phyloP scores from a whole-genome alignment of 2,113 vertebrate genomes.

The Hypanus sabinus region DNA sequence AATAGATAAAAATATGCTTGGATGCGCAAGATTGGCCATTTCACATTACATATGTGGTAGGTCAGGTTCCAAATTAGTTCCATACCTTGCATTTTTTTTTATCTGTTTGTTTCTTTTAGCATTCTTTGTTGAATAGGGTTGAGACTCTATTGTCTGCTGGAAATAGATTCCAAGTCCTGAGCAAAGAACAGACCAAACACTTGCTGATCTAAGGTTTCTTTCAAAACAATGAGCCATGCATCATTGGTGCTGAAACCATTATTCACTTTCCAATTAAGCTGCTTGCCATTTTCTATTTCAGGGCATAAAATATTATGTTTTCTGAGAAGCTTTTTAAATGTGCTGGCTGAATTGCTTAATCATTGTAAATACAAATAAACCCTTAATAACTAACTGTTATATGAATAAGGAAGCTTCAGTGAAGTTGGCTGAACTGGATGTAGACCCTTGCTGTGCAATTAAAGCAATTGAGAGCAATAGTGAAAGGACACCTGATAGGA shows the following conservation, averaged over 20 bases:
- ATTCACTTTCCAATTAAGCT: slow-evolving; percentile 2
- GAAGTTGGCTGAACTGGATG: neutral
- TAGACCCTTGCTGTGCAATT: neutral
- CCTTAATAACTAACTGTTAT: too few species aligned
- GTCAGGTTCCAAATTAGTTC: neutral
- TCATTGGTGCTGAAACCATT: neutral
- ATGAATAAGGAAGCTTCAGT: neutral
- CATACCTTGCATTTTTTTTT: slow-evolving; percentile 33
- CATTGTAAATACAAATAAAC: slow-evolving; percentile 1
- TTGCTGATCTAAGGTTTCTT: slow-evolving; percentile 23
- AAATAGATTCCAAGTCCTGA: slow-evolving; percentile 28
- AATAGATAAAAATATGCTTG: neutral
- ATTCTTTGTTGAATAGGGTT: slow-evolving; percentile 7
- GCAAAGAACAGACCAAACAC: slow-evolving; percentile 10
- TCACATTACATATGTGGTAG: slow-evolving; percentile 12
- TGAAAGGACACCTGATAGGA: slow-evolving; percentile 12
- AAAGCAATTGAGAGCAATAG: neutral
- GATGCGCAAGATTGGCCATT: neutral
- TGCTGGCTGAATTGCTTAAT: neutral
- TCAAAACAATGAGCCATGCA: neutral
- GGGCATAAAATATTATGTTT: neutral
- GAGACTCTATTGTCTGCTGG: neutral
- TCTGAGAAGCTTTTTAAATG: neutral
- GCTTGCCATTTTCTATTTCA: neutral
- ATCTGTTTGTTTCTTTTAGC: slow-evolving; percentile 22